These are phyloP conservation scores for Nomia melanderi DNA, from an alignment of 1,140 invertebrate genomes.

Conservation along the genomic window DNA sequence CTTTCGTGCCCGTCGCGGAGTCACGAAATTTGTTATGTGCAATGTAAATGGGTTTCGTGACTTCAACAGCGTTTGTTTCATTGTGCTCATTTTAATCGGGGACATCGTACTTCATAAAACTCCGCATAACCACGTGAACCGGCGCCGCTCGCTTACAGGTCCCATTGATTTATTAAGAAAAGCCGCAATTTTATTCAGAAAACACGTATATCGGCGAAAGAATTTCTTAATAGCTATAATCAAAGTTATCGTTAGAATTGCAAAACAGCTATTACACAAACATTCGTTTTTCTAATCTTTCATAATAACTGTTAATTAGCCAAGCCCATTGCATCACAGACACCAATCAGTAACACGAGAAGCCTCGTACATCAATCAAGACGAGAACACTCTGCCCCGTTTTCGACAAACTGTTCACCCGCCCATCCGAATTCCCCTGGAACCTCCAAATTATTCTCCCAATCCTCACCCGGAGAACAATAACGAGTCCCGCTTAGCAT, in stretches of 20 bases:
- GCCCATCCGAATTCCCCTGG: no score
- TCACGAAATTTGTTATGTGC: conserved; percentile 51
- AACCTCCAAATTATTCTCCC: no score
- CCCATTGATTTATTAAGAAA: neutral
- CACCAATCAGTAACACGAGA: no score
- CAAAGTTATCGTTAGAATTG: neutral
- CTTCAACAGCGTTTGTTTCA: conserved; percentile 56
- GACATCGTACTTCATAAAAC: conserved; percentile 51
- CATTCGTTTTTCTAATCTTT: no score
- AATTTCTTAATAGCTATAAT: neutral
- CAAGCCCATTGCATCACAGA: no score
- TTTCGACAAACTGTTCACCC: no score
- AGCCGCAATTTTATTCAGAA: neutral
- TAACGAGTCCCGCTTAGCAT: no score
- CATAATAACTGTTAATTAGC: no score
- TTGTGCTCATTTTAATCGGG: conserved; percentile 53
- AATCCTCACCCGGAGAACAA: no score
- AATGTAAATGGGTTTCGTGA: conserved; percentile 61
- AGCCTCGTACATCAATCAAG: no score
- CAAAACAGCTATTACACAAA: neutral
- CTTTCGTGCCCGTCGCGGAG: conserved; percentile 41
- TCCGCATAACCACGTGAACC: conserved; percentile 22
- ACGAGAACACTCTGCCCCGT: no score
- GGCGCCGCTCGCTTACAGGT: neutral
- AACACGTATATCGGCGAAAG: no score